These are phyloP conservation scores for Alfaro cultratus DNA, from an alignment of 2,797 vertebrate genomes.

Conservation along the genomic window DNA sequence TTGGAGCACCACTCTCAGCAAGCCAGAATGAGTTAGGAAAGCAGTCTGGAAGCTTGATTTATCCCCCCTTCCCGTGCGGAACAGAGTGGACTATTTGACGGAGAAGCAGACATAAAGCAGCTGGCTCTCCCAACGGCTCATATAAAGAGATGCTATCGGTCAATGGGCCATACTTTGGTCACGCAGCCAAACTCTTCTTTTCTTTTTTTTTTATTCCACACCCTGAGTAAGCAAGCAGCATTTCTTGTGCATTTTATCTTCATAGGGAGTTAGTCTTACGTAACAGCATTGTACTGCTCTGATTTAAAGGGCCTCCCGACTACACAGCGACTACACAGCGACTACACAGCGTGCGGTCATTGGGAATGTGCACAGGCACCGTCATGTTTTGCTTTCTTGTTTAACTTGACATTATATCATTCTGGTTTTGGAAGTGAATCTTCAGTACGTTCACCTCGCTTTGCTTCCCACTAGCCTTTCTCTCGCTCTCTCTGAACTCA, in stretches of 20 bases:
- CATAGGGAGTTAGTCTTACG: slow-evolving; percentile 55
- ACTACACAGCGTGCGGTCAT: slow-evolving; percentile 31
- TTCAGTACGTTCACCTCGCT: not conserved
- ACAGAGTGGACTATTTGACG: slow-evolving; percentile 59
- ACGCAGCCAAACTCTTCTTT: slow-evolving; percentile 44
- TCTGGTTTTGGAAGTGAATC: not conserved
- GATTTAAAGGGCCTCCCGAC: slow-evolving; percentile 55
- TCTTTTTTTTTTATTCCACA: not conserved
- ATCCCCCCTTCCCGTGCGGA: slow-evolving; percentile 50
- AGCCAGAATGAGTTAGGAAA: slow-evolving; percentile 50
- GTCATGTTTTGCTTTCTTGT: slow-evolving; percentile 8
- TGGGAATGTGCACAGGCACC: slow-evolving; percentile 5
- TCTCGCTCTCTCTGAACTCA: not conserved
- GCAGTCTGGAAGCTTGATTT: slow-evolving; percentile 57
- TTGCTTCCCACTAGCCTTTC: not conserved
- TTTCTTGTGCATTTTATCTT: slow-evolving; percentile 65
- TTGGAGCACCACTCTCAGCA: slow-evolving; percentile 49
- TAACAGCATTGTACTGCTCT: slow-evolving; percentile 47
- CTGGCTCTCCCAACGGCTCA: slow-evolving; percentile 65
- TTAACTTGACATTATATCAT: not conserved
- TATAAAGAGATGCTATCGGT: slow-evolving; percentile 72
- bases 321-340: slow-evolving; percentile 26
- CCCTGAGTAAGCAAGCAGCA: slow-evolving; percentile 47
- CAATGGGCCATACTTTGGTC: slow-evolving; percentile 65
- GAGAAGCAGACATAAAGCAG: slow-evolving; percentile 71